Evolutionary conservation across 1,140 invertebrate genomes (phyloP).

Genomic region (Lordiphosa clarofinis): DNA sequence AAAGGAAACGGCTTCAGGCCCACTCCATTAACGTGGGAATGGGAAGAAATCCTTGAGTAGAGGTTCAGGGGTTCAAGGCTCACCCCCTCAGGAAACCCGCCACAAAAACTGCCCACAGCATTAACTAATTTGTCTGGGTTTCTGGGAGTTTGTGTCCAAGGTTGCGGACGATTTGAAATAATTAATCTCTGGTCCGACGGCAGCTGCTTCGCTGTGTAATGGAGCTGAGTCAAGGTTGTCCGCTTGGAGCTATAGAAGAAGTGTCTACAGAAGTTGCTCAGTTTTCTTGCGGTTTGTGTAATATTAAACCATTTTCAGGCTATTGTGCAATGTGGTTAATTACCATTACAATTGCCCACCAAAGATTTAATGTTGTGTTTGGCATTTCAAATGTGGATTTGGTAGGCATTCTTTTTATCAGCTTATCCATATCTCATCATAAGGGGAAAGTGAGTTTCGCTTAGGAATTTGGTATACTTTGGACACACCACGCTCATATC

Average conservation of each 20-base stretch:
- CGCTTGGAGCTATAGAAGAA: constrained; percentile 22
- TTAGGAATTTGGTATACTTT: constrained; percentile 22
- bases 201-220: constrained; percentile 2
- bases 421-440: constrained; percentile 17
- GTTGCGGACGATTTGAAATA: constrained; percentile 57
- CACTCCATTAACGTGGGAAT: constrained; percentile 40
- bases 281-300: constrained; percentile 54
- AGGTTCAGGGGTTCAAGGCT: constrained; percentile 11
- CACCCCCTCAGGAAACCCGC: constrained; percentile 55
- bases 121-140: constrained; percentile 26
- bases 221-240: constrained; percentile 5
- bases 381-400: constrained; percentile 40
- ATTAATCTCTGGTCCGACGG: constrained; percentile 55
- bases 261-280: constrained; percentile 47
- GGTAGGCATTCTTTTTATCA: constrained; percentile 47
- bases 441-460: constrained; percentile 11
- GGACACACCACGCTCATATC: constrained; percentile 22
- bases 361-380: constrained; percentile 27
- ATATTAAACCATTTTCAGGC: constrained; percentile 52
- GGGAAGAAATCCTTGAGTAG: constrained; percentile 49
- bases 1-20: constrained; percentile 44
- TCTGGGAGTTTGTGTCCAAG: constrained; percentile 33
- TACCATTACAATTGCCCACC: constrained; percentile 31
- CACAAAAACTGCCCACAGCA: constrained; percentile 26
- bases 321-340: constrained; percentile 50